Percentiles rank a stretch among this genome's conserved stretches.
Evolutionary conservation across 2,888 invertebrate genomes (phyloP).

Genomic region (Halictus quadricinctus): DNA sequence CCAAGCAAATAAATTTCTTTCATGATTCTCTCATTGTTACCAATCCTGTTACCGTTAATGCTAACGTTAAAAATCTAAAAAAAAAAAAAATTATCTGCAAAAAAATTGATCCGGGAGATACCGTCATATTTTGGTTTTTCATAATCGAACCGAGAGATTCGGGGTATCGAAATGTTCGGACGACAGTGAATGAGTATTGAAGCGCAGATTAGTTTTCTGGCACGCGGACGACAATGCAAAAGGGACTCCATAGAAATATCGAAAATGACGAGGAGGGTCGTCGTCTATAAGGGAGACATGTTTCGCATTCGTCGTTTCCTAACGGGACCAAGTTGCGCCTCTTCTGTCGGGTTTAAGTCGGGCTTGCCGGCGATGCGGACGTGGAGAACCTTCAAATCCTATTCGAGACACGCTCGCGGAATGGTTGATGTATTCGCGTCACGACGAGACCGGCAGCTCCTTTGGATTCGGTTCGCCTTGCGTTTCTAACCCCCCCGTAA

Average conservation of each 20-base stretch:
- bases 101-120: neutral
- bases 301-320: constrained; percentile 49
- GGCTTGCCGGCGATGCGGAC: neutral
- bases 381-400: constrained; percentile 62
- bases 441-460: constrained; percentile 68
- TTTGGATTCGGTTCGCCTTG: constrained; percentile 61
- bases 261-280: neutral
- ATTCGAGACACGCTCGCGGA: constrained; percentile 76
- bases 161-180: neutral
- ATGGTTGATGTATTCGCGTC: constrained; percentile 79
- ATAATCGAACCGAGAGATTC: neutral
- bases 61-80: no score
- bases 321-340: constrained; percentile 20
- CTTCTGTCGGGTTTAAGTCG: constrained; percentile 19
- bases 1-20: no score
- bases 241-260: neutral
- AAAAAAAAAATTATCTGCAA: neutral
- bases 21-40: no score
- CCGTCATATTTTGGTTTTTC: neutral
- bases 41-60: no score
- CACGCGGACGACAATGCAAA: neutral
- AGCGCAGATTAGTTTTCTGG: neutral
- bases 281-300: constrained; percentile 23
- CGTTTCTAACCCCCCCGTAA: constrained; percentile 72
- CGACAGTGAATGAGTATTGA: neutral